Percentiles rank a stretch among this genome's conserved stretches.
These are phyloP conservation scores for Hymenochirus boettgeri DNA, from an alignment of 2,113 vertebrate genomes.

Conservation along the genomic window DNA sequence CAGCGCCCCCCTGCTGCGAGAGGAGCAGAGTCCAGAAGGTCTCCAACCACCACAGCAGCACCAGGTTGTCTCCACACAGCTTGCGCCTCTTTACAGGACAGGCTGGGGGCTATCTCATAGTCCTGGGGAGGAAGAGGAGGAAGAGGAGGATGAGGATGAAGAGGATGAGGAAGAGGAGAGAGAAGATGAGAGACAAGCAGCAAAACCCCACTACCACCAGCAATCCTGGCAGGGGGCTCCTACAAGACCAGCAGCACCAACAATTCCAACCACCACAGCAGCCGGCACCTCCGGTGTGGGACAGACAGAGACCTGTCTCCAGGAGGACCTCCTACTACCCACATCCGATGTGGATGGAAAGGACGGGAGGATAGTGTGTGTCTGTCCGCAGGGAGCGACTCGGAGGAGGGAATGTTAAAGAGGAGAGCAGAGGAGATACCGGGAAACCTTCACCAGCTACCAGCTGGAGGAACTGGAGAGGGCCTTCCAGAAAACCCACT, in stretches of 20 bases:
- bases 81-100: conserved; percentile 51
- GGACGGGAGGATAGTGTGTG: conserved; percentile 98
- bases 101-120: conserved; percentile 46
- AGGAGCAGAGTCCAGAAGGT: conserved; percentile 62
- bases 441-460: conserved; percentile 98
- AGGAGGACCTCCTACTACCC: conserved; percentile 77
- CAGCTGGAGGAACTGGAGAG: conserved; percentile 98
- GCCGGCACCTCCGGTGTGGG: conserved; percentile 48
- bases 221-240: conserved; percentile 80
- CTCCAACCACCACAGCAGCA: conserved; percentile 50
- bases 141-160: conserved; percentile 59
- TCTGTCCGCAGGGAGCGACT: conserved; percentile 97
- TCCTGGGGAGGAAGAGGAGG: conserved; percentile 47
- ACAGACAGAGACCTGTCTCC: conserved; percentile 74
- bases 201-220: conserved; percentile 78
- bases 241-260: conserved; percentile 61
- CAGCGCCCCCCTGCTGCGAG: conserved; percentile 68
- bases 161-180: conserved; percentile 66
- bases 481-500: conserved; percentile 98
- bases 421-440: conserved; percentile 96
- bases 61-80: conserved; percentile 47
- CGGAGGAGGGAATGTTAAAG: conserved; percentile 96
- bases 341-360: conserved; percentile 82
- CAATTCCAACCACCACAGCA: conserved; percentile 44
- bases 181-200: conserved; percentile 72